Evolutionary conservation across 2,797 vertebrate genomes (phyloP).

Genomic region (Coendou prehensilis): DNA sequence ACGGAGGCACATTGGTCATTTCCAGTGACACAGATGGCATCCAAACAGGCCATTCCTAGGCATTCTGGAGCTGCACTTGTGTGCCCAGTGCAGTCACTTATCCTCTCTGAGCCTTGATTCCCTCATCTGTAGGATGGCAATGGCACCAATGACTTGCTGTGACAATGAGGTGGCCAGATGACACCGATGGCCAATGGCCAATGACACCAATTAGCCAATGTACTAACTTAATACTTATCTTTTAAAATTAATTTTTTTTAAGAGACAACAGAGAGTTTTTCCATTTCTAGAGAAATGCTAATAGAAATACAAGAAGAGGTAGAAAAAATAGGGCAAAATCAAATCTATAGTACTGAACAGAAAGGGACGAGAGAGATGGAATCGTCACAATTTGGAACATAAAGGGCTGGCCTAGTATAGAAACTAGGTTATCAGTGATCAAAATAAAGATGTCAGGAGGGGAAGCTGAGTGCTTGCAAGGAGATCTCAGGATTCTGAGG

Average conservation of each 20-base stretch:
- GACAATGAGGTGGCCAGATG: background rate
- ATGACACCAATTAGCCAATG: background rate
- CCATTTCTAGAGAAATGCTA: background rate
- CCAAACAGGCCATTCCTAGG: background rate
- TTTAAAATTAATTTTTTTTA: background rate
- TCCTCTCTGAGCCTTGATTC: background rate
- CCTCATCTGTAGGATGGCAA: background rate
- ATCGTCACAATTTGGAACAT: background rate
- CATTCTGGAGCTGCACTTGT: background rate
- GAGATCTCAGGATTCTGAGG: background rate
- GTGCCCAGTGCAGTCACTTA: background rate
- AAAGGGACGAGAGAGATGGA: background rate
- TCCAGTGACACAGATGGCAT: background rate
- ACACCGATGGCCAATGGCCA: background rate
- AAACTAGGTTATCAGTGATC: background rate
- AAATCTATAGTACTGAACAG: background rate
- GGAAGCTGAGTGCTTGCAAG: background rate
- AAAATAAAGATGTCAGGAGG: background rate
- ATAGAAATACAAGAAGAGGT: background rate
- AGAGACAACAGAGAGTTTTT: background rate
- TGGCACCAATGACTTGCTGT: background rate
- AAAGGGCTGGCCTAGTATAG: background rate
- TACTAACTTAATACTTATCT: background rate
- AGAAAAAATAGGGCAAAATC: background rate
- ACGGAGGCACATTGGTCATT: background rate